Percentiles rank a stretch among this genome's conserved stretches.
phyloP scores from a whole-genome alignment of 2,888 invertebrate species.

The Agrochola litura region DNA sequence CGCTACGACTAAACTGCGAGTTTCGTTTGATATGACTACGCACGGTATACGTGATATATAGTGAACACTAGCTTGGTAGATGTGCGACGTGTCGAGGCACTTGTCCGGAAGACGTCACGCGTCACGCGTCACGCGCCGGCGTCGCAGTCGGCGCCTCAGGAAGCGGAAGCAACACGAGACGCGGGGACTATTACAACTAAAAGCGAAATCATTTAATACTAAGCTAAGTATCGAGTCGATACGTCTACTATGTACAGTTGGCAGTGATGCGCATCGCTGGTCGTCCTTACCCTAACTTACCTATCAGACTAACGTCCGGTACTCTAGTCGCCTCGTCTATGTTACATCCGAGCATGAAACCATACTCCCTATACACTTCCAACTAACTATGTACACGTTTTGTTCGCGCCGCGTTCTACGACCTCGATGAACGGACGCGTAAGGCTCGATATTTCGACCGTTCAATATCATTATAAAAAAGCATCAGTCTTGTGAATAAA shows the following conservation, averaged over 20 bases:
- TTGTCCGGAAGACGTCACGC: conserved; percentile 69
- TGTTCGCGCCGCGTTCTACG: conserved; percentile 72
- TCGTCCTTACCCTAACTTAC: conserved; percentile 77
- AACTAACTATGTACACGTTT: conserved; percentile 83
- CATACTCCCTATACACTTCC: conserved; percentile 76
- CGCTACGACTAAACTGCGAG: conserved; percentile 76
- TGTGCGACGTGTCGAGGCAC: conserved; percentile 78
- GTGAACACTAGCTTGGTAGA: conserved; percentile 80
- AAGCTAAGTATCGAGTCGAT: conserved; percentile 67
- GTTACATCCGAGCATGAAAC: conserved; percentile 68
- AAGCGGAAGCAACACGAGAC: conserved; percentile 73
- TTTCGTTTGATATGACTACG: conserved; percentile 84
- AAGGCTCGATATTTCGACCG: conserved; percentile 71
- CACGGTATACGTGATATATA: conserved; percentile 77
- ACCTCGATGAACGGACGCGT: conserved; percentile 65
- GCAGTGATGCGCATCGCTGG: conserved; percentile 88
- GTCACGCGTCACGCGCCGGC: conserved; percentile 17
- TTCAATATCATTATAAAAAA: conserved; percentile 86
- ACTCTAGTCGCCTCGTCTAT: conserved; percentile 73
- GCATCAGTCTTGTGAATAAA: conserved; percentile 89
- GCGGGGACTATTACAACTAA: conserved; percentile 72
- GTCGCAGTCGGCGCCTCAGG: conserved; percentile 61
- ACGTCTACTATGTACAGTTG: conserved; percentile 86
- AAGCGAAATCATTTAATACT: conserved; percentile 75
- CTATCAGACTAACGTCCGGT: conserved; percentile 80